A percentile compares a stretch with the other conserved stretches of the same genome.
These are phyloP conservation scores for Limnephilus rhombicus DNA, from an alignment of 2,888 invertebrate species.

Conservation along the genomic window DNA sequence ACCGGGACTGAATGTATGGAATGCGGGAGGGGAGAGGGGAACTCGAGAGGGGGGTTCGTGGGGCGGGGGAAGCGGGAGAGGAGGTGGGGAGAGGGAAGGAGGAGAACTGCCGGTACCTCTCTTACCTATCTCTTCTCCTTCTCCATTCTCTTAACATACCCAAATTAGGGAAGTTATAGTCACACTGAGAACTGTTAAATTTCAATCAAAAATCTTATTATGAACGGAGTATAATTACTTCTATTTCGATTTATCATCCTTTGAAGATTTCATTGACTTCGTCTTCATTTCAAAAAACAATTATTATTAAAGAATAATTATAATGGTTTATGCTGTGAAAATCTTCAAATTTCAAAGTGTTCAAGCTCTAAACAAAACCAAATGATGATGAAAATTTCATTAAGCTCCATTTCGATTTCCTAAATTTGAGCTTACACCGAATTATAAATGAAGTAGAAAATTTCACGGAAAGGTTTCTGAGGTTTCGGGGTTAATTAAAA, in stretches of 20 bases:
- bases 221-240: not conserved
- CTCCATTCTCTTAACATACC: too few species aligned
- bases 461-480: not conserved
- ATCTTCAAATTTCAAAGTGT: not conserved
- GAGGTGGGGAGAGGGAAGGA: too few species aligned
- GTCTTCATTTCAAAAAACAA: not conserved
- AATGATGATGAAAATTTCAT: not conserved
- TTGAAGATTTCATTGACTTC: not conserved
- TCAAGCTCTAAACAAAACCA: not conserved
- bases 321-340: not conserved
- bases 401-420: not conserved
- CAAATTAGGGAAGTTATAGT: too few species aligned
- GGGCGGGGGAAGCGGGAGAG: too few species aligned
- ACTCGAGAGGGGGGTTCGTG: too few species aligned
- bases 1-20: too few species aligned
- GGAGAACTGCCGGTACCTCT: too few species aligned
- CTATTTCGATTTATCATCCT: not conserved
- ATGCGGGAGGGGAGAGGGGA: too few species aligned
- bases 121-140: too few species aligned
- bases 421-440: not conserved
- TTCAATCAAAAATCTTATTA: too few species aligned
- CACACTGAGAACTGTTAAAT: too few species aligned
- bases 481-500: not conserved
- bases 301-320: not conserved
- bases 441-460: not conserved